A percentile compares a stretch with the other conserved stretches of the same genome.
phyloP scores from a whole-genome alignment of 1,140 invertebrate genomes.

The Xylocopa sonorina region DNA sequence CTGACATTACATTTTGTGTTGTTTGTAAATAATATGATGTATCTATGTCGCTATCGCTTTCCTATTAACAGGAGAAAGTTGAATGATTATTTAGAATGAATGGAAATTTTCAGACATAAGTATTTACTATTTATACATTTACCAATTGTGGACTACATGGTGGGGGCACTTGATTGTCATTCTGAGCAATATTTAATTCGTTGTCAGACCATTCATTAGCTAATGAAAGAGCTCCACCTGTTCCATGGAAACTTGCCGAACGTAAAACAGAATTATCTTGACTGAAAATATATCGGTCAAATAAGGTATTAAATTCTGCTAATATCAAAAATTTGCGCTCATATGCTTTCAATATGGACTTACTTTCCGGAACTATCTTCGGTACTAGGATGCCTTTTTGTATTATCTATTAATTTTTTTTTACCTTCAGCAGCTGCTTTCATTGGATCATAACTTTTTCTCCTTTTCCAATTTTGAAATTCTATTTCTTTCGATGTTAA shows the following conservation, averaged over 20 bases:
- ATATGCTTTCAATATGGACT: slow-evolving; percentile 7
- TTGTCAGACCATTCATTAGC: slow-evolving; percentile 73
- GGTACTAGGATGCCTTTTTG: slow-evolving; percentile 76
- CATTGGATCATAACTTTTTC: slow-evolving; percentile 95
- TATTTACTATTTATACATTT: slow-evolving; percentile 15
- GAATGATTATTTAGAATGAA: background rate
- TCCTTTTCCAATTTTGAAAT: slow-evolving; percentile 95
- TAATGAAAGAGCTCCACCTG: slow-evolving; percentile 73
- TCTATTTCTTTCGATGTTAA: slow-evolving; percentile 89
- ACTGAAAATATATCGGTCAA: slow-evolving; percentile 61
- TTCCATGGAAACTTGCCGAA: slow-evolving; percentile 83
- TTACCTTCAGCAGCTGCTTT: slow-evolving; percentile 92
- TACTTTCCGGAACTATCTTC: slow-evolving; percentile 67
- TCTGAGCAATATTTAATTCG: slow-evolving; percentile 67
- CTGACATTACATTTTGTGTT: slow-evolving; percentile 84
- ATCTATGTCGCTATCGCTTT: slow-evolving; percentile 73
- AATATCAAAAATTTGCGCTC: slow-evolving; percentile 9
- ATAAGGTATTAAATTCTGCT: slow-evolving; percentile 2
- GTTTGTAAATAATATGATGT: slow-evolving; percentile 73
- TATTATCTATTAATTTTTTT: slow-evolving; percentile 80
- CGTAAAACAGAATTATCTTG: slow-evolving; percentile 80
- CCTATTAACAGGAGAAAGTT: slow-evolving; percentile 45
- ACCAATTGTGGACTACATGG: slow-evolving; percentile 71
- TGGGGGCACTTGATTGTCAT: slow-evolving; percentile 70
- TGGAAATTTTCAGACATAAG: background rate